These are phyloP conservation scores for Eonycteris spelaea DNA, from an alignment of 2,113 vertebrate genomes.

Conservation along the genomic window DNA sequence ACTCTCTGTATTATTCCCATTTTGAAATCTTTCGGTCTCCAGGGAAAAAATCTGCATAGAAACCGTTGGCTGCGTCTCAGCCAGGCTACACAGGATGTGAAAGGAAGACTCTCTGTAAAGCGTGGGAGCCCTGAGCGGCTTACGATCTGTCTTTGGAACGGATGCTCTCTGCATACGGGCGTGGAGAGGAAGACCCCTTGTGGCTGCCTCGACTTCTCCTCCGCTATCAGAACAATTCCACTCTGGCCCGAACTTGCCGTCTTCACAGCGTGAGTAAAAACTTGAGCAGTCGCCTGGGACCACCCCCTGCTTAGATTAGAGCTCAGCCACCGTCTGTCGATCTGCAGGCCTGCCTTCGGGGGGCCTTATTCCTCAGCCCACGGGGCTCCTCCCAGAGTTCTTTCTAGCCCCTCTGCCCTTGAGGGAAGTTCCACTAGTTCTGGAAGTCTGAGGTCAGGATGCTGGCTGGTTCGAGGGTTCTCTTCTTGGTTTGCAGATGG, in stretches of 20 bases:
- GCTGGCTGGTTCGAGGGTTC: background rate
- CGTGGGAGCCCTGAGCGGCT: background rate
- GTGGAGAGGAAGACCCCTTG: fast-evolving
- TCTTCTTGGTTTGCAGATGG: background rate
- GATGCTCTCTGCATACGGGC: background rate
- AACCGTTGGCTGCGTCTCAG: background rate
- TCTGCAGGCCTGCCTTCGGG: too few species aligned
- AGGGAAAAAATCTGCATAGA: background rate
- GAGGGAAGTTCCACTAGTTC: background rate
- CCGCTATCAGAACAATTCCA: background rate
- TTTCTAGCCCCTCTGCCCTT: background rate
- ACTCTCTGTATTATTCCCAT: background rate
- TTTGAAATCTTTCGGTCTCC: background rate
- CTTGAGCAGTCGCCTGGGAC: background rate
- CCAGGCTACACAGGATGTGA: too few species aligned
- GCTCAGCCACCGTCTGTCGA: background rate
- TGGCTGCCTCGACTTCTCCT: background rate
- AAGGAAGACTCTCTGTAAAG: background rate
- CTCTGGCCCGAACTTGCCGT: background rate
- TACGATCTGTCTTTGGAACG: background rate
- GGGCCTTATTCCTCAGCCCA: background rate
- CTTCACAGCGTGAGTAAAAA: background rate
- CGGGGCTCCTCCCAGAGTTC: background rate
- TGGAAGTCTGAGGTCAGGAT: background rate
- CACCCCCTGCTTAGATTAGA: background rate